Evolutionary conservation across 2,888 invertebrate species (phyloP), one percentile per base, ranked within the genome.

Genomic region (Agapostemon virescens): DNA sequence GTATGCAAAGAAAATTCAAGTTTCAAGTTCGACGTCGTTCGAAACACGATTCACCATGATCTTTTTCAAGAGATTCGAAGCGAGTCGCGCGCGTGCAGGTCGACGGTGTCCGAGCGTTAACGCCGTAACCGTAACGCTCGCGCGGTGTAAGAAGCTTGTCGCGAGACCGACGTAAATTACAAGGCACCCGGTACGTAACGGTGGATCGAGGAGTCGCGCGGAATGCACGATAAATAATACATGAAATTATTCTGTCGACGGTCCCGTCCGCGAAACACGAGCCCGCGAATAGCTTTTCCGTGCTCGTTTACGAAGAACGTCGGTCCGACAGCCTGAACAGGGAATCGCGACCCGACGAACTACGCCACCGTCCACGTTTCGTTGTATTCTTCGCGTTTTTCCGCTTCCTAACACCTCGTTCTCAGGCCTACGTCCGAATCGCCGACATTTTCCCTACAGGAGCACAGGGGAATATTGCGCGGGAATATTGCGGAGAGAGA

Each of bases 151-250:
- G 55, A 55, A 55, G 55, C 26, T 52, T 55, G 55, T 55, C 55
- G 55, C 26, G 26, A 17, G 55, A 7, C 55, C 26, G 42, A 52
- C 20, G 58, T 66, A 72, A 76, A 79, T 67, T 36, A 63, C 63
- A 52, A 52, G 40, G 40, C 82, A 82, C 80, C 73, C 70, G 55
- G 63, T 82, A 74, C 26, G 36, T 63, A 70, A 72, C 33, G 49
- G 17, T 63, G 76, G 70, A 64, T 23, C 69, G 30, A 71, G 26
- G 52, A 66, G 67, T 23, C 79, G 58, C 67, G 76, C 61, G 84
- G 85, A 87, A 85, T 84, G 81, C 74, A 80, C 85, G 85, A 88
- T 88, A 88, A 88, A 88, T 88, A 88, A 88, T 88, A 86, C 86
- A 88, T 87, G 87, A 88, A 87, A 86, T 88, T 87, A 85, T 87